Conservation (phyloP, 1,140 invertebrate genomes). For the Orchesella cincta region DNA sequence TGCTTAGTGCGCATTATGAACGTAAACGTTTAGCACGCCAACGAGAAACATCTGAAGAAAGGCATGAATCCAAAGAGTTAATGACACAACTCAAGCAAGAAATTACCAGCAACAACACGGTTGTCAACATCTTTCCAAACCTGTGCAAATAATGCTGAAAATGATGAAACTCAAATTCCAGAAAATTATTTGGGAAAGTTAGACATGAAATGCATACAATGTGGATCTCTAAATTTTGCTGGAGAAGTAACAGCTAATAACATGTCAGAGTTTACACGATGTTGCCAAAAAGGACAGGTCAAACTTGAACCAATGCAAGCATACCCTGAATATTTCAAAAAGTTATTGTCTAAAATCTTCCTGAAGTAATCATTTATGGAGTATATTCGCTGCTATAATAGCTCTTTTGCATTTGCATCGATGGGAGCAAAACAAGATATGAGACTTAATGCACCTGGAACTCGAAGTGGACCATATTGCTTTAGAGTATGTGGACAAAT, state of each 20-base stretch:
- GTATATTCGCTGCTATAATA: conserved; percentile 53
- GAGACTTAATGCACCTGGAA: background rate
- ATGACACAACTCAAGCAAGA: no score
- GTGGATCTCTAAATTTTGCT: background rate
- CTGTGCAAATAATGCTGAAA: background rate
- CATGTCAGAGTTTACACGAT: background rate
- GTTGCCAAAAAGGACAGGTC: conserved; percentile 14
- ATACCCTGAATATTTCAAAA: background rate
- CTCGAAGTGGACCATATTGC: conserved; percentile 42
- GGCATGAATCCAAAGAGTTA: no score
- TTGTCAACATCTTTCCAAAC: no score
- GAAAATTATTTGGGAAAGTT: background rate
- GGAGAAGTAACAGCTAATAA: background rate
- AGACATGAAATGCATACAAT: background rate
- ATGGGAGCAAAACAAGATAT: conserved; percentile 48
- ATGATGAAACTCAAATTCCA: background rate
- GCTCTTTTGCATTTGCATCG: conserved; percentile 49
- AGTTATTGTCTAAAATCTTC: background rate
- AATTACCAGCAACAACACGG: no score
- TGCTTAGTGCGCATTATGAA: no score
- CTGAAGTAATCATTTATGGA: conserved; percentile 47
- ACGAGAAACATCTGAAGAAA: no score
- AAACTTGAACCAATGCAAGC: background rate
- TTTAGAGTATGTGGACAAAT: conserved; percentile 54
- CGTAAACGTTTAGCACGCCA: no score